Conservation (phyloP, 2,888 invertebrate species). For the Zelleria hepariella region DNA sequence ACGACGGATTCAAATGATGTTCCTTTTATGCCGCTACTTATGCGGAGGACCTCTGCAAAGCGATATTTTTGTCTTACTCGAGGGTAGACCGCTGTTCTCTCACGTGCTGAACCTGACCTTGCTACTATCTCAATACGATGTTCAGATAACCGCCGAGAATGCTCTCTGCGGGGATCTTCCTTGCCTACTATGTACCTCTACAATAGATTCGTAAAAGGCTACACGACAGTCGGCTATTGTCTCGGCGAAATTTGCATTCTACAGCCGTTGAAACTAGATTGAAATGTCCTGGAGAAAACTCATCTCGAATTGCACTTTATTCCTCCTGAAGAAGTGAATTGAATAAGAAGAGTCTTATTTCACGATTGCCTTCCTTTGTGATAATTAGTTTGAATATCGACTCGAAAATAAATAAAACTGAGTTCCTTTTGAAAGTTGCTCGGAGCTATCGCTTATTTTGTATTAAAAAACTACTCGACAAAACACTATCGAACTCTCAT, state of each 20-base stretch:
- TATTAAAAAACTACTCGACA: neutral
- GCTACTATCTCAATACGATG: constrained; percentile 58
- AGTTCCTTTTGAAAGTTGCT: constrained; percentile 22
- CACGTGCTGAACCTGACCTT: constrained; percentile 61
- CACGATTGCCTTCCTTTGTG: neutral
- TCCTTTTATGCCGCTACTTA: neutral
- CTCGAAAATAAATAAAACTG: constrained; percentile 16
- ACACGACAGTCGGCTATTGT: constrained; percentile 3
- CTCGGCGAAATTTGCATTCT: neutral
- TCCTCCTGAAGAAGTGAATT: neutral
- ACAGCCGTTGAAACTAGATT: neutral
- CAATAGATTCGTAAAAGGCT: neutral
- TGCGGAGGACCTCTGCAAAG: neutral
- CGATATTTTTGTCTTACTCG: constrained; percentile 5
- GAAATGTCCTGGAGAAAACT: neutral
- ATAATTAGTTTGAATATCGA: neutral
- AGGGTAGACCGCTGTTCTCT: constrained; percentile 10
- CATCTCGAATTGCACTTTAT: neutral
- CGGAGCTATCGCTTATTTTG: neutral
- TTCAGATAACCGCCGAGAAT: constrained; percentile 58
- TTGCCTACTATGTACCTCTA: constrained; percentile 12
- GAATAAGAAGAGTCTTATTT: neutral
- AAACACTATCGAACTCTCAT: constrained; percentile 10
- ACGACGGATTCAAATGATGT: constrained; percentile 1
- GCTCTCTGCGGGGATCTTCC: constrained; percentile 48